Percentiles rank a stretch among this genome's conserved stretches.
Evolutionary conservation across 2,113 vertebrate species (phyloP).

Genomic region (Periophthalmus modestus): DNA sequence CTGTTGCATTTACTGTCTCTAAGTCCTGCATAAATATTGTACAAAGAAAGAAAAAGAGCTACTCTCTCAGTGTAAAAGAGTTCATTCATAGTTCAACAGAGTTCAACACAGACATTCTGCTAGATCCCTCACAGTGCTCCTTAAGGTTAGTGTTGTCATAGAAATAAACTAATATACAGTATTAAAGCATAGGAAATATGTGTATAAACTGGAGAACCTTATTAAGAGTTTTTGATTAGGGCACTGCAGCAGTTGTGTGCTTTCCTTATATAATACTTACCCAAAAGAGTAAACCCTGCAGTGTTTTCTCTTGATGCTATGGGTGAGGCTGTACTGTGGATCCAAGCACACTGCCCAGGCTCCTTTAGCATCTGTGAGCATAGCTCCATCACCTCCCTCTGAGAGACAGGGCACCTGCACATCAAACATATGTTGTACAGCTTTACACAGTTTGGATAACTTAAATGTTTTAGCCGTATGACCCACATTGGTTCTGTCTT

Average conservation of each 20-base stretch:
- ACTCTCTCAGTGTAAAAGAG: background rate
- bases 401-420: constrained; percentile 59
- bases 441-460: background rate
- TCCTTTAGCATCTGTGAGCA: background rate
- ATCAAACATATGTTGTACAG: background rate
- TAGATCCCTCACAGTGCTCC: too few species aligned
- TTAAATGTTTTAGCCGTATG: background rate
- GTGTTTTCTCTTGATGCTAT: constrained; percentile 54
- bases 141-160: too few species aligned
- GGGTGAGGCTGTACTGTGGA: constrained; percentile 60
- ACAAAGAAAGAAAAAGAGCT: background rate
- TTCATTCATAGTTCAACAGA: background rate
- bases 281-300: constrained; percentile 74
- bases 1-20: background rate
- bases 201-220: too few species aligned
- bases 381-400: constrained; percentile 8
- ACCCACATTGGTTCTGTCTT: background rate
- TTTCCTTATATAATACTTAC: constrained; percentile 38
- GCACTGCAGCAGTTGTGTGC: background rate
- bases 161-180: too few species aligned
- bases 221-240: background rate
- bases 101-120: too few species aligned
- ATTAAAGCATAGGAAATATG: background rate
- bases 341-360: constrained; percentile 69
- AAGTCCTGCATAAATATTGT: background rate